Conservation (phyloP, 2,888 invertebrate species). For the Prosopocoilus inquinatus region DNA sequence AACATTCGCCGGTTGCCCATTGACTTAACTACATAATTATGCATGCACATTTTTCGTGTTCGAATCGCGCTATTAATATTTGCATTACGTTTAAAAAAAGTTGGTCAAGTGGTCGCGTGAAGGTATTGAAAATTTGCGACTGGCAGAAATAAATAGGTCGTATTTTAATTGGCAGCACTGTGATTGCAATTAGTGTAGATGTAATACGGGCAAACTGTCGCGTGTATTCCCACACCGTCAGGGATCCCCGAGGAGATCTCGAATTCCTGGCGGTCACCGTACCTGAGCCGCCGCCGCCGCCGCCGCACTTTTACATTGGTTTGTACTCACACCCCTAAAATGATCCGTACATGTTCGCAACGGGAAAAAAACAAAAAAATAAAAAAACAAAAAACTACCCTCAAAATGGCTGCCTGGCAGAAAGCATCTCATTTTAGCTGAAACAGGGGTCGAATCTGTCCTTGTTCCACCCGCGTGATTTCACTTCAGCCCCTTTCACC, state of each 20-base stretch:
- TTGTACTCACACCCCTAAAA: slow-evolving; percentile 50
- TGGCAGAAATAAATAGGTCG: slow-evolving; percentile 36
- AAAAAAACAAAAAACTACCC: slow-evolving; percentile 61
- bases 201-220: slow-evolving; percentile 43
- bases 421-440: slow-evolving; percentile 55
- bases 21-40: slow-evolving; percentile 3
- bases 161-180: slow-evolving; percentile 44
- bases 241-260: slow-evolving; percentile 3
- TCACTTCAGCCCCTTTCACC: slow-evolving; percentile 53
- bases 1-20: slow-evolving; percentile 24
- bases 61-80: too few species aligned
- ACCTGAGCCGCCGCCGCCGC: slow-evolving; percentile 13
- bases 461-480: slow-evolving; percentile 53
- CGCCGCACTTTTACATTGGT: slow-evolving; percentile 42
- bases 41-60: too few species aligned
- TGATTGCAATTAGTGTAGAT: slow-evolving; percentile 45
- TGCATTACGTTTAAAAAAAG: not conserved
- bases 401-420: slow-evolving; percentile 70
- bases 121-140: slow-evolving; percentile 20
- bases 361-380: slow-evolving; percentile 48
- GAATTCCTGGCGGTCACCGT: slow-evolving; percentile 2
- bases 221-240: slow-evolving; percentile 34
- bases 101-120: not conserved
- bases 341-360: slow-evolving; percentile 51
- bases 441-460: slow-evolving; percentile 52